Conservation (phyloP, 2,113 vertebrate species). For the Barnardius zonarius region DNA sequence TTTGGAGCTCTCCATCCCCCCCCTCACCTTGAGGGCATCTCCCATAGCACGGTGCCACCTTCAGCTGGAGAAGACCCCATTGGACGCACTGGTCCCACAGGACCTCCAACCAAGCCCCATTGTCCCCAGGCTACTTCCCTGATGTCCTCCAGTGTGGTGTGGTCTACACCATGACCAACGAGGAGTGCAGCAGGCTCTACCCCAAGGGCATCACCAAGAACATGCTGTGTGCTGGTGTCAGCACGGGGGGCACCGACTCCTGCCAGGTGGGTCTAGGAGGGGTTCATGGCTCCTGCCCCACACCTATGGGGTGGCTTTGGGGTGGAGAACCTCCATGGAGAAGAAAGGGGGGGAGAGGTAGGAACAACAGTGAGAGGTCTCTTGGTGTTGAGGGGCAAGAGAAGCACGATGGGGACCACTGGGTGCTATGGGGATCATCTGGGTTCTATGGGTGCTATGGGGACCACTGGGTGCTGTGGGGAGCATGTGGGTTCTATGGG, state of each 20-base stretch:
- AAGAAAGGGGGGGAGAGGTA: neutral
- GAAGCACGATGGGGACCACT: neutral
- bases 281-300: neutral
- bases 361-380: neutral
- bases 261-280: conserved; percentile 70
- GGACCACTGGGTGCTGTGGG: too few species aligned
- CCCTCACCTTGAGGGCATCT: neutral
- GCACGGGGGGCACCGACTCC: conserved; percentile 78
- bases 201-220: conserved; percentile 72
- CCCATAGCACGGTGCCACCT: neutral
- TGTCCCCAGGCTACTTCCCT: neutral
- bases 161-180: conserved; percentile 71
- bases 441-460: too few species aligned
- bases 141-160: neutral
- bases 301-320: neutral
- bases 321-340: neutral
- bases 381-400: neutral
- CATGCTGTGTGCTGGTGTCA: conserved; percentile 81
- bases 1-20: neutral
- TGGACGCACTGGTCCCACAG: neutral
- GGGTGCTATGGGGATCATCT: too few species aligned
- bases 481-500: too few species aligned
- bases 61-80: neutral
- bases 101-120: neutral
- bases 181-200: conserved; percentile 71